Base-by-base conservation (phyloP, 2,888 invertebrate species). In the Parnassius mnemosyne region DNA sequence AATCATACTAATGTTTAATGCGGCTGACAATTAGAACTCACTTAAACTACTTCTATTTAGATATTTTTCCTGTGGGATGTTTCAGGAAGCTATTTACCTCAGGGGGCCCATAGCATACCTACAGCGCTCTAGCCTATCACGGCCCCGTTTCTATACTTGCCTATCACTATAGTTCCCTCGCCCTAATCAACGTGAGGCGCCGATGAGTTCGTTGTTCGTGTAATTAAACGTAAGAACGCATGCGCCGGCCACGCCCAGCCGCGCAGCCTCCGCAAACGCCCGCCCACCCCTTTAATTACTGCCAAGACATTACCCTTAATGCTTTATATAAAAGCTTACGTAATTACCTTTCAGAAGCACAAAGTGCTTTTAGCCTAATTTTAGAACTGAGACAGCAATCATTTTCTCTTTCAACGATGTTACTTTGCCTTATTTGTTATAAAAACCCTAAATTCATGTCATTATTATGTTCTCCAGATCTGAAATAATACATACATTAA, bases 301-400 rank as follows among this genome's bases (percentile, higher is more conserved):
- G 84, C 84, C 87, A 81, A 86, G 84, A 90, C 89, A 89, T 90
- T 89, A 90, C 88, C 80, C 85, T 83, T 86, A 85, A 87, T 84
- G 78, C 80, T 79, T 75, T 83, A 84, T 84, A 81, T 85, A 71
- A 73, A 53, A 64, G 53, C 53, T 57, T 51, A 71, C 68, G 66
- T 70, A 67, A 69, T 69, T 70, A 71, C 69, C 69, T 72, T 71
- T 70, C 65, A 69, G 69, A 67, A 63, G 68, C 68, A 70, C 66
- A 68, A 62, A 62, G 57, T 62, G 63, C 63, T 64, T 64, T 64
- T 56, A 60, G 53, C 60, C 60, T 60, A 60, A 64, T 64, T 64
- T 53, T 55, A 50, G 52, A 54, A 16, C 34, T 12, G 52, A 50
- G 49, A 56, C 44, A 20, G 60, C 43, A 53, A 62, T 53, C 42